phyloP scores from a whole-genome alignment of 2,888 invertebrate species.

The Sepioteuthis lessoniana region DNA sequence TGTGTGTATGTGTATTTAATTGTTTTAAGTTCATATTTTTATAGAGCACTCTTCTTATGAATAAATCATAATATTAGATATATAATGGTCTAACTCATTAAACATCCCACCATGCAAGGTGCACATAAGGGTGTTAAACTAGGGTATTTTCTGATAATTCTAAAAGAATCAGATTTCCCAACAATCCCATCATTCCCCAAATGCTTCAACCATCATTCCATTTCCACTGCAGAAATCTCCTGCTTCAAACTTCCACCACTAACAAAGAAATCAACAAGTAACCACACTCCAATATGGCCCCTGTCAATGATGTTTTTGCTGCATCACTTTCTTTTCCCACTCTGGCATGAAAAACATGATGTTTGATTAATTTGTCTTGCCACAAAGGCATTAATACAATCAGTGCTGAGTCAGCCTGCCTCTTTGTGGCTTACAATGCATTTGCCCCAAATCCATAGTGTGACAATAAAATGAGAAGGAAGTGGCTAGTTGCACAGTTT shows the following conservation, averaged over 20 bases:
- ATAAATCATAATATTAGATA: no score
- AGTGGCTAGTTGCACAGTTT: background rate
- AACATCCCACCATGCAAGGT: no score
- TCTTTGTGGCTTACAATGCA: background rate
- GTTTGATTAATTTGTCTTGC: background rate
- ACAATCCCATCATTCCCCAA: no score
- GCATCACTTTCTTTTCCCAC: background rate
- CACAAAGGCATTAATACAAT: background rate
- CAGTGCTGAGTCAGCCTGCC: background rate
- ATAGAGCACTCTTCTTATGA: no score
- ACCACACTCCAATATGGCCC: background rate
- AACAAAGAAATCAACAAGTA: background rate
- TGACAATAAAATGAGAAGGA: background rate
- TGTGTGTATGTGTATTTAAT: no score
- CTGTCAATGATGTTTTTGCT: background rate
- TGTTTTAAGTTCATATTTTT: no score
- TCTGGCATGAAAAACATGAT: constrained; percentile 18
- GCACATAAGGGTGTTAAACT: no score
- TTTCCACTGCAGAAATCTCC: background rate
- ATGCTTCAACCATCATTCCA: no score
- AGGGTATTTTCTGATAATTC: no score
- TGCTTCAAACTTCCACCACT: background rate
- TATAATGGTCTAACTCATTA: no score
- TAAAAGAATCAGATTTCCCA: no score
- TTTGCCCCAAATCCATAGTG: background rate